These are phyloP conservation scores for Lomographa bimaculata DNA, from an alignment of 2,888 invertebrate species.

Conservation along the genomic window DNA sequence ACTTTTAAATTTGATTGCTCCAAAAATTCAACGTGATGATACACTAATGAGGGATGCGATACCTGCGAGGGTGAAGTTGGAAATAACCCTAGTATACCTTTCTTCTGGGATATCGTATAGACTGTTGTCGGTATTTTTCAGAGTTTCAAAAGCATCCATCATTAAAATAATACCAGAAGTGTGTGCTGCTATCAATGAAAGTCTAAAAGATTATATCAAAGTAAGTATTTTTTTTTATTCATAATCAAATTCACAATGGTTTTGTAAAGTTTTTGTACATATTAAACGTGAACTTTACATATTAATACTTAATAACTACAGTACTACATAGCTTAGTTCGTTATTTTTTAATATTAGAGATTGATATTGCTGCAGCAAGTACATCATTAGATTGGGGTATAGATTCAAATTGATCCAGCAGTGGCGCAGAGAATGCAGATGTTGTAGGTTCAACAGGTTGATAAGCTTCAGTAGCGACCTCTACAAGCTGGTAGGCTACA, in stretches of 20 bases:
- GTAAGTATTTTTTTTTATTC: slow-evolving; percentile 26
- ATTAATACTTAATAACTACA: slow-evolving; percentile 24
- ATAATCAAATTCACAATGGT: slow-evolving; percentile 17
- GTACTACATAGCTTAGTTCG: slow-evolving; percentile 23
- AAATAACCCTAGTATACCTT: slow-evolving; percentile 20
- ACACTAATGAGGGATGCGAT: slow-evolving; percentile 24
- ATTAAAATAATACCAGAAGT: slow-evolving; percentile 26
- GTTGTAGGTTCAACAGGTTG: slow-evolving; percentile 20
- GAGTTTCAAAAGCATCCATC: slow-evolving; percentile 25
- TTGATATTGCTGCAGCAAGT: slow-evolving; percentile 24
- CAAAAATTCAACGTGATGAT: slow-evolving; percentile 23
- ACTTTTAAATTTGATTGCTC: slow-evolving; percentile 22
- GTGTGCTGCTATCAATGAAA: slow-evolving; percentile 23
- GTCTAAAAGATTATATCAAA: slow-evolving; percentile 20
- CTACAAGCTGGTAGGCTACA: slow-evolving; percentile 21
- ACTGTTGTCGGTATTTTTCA: slow-evolving; percentile 21
- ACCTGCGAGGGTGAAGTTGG: slow-evolving; percentile 22
- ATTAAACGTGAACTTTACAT: slow-evolving; percentile 24
- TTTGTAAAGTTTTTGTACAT: slow-evolving; percentile 17
- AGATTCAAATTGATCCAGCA: slow-evolving; percentile 19
- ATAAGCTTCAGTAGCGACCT: slow-evolving; percentile 20
- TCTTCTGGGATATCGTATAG: slow-evolving; percentile 21
- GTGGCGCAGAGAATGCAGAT: slow-evolving; percentile 21
- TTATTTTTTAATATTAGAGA: slow-evolving; percentile 18
- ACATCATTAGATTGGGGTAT: slow-evolving; percentile 22